A percentile compares a stretch with the other conserved stretches of the same genome.
phyloP scores from a whole-genome alignment of 2,888 invertebrate species.

The Apotomis capreana region DNA sequence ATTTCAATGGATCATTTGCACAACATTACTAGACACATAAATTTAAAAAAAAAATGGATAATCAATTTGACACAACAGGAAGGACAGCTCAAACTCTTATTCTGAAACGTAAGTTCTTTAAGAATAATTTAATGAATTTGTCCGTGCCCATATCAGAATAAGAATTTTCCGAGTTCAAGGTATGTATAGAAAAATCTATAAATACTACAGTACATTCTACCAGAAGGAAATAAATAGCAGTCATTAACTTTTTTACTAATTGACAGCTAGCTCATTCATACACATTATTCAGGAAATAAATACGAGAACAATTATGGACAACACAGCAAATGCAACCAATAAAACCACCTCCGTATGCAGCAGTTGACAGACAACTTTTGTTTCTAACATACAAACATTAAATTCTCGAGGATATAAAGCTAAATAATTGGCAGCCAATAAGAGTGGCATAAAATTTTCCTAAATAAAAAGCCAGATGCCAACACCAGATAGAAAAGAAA shows the following conservation, averaged over 20 bases:
- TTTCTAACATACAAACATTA: background rate
- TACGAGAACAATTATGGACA: constrained; percentile 4
- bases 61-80: no score
- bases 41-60: no score
- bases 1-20: no score
- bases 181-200: background rate
- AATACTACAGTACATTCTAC: background rate
- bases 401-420: background rate
- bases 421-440: constrained; percentile 21
- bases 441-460: constrained; percentile 35
- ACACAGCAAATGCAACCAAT: constrained; percentile 19
- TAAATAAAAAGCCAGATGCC: constrained; percentile 56
- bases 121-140: background rate
- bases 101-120: no score
- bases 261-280: constrained; percentile 23
- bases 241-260: background rate
- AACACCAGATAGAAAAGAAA: constrained; percentile 62
- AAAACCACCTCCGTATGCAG: constrained; percentile 22
- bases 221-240: constrained; percentile 11
- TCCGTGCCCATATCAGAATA: constrained; percentile 5
- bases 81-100: no score
- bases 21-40: no score
- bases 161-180: constrained; percentile 2
- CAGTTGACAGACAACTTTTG: background rate
- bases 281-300: constrained; percentile 10